phyloP scores from a whole-genome alignment of 2,888 invertebrate species.

The Salpingus planirostris region DNA sequence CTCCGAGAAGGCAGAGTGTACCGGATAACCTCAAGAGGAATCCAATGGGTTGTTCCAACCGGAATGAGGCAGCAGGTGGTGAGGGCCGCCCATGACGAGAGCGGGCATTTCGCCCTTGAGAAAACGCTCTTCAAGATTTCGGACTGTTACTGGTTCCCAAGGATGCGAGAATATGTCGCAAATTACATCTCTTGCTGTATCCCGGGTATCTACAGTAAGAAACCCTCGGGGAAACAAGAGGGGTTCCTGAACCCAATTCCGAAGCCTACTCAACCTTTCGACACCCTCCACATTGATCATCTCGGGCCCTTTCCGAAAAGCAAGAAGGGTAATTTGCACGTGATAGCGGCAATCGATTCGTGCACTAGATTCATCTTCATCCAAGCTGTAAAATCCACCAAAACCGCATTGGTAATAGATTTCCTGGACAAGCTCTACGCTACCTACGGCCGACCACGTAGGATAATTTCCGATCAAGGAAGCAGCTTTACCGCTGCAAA shows the following conservation, averaged over 20 bases:
- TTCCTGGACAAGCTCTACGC: not conserved
- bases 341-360: conserved; percentile 2
- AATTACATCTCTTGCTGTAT: conserved; percentile 15
- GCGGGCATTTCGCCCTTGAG: too few species aligned
- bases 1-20: conserved; percentile 14
- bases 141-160: conserved; percentile 12
- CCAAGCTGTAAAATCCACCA: conserved; percentile 1
- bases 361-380: conserved; percentile 4
- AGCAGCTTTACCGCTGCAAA: too few species aligned
- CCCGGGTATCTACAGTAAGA: conserved; percentile 13
- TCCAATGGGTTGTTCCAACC: conserved; percentile 18
- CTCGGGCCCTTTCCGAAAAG: conserved; percentile 15
- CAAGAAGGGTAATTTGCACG: not conserved
- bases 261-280: conserved; percentile 12
- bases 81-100: conserved; percentile 20
- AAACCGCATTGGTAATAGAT: not conserved
- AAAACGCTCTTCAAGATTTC: conserved; percentile 15
- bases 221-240: conserved; percentile 12
- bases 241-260: conserved; percentile 14
- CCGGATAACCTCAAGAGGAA: conserved; percentile 9
- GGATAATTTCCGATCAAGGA: too few species aligned
- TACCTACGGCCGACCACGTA: not conserved
- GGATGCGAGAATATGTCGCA: conserved; percentile 8
- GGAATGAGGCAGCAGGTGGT: conserved; percentile 20
- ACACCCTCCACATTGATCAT: conserved; percentile 14